Conservation (phyloP, 1,140 invertebrate genomes). For the Drosophila oshimai region DNA sequence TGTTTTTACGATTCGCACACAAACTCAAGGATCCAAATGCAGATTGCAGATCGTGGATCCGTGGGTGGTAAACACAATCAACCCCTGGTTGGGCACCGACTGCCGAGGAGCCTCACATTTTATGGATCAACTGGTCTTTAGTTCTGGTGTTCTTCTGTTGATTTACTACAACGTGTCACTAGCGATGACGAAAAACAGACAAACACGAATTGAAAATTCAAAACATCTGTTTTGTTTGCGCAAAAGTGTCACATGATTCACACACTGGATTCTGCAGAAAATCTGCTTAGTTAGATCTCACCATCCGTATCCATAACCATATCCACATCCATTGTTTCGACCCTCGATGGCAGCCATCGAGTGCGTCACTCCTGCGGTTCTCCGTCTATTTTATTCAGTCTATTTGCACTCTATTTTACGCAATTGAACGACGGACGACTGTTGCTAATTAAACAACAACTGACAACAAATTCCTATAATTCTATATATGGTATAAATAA, state of each 20-base stretch:
- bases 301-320: neutral
- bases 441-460: slow-evolving; percentile 34
- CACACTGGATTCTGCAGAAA: neutral
- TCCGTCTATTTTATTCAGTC: neutral
- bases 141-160: neutral
- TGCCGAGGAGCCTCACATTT: neutral
- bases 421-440: slow-evolving; percentile 17
- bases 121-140: neutral
- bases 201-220: neutral
- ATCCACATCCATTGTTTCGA: neutral
- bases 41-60: neutral
- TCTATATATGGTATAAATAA: neutral
- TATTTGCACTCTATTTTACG: slow-evolving; percentile 50
- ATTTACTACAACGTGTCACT: neutral
- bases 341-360: neutral
- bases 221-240: slow-evolving; percentile 11
- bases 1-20: slow-evolving; percentile 9
- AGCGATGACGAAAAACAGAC: neutral
- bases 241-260: slow-evolving; percentile 2
- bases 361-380: slow-evolving; percentile 42
- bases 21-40: neutral
- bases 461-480: neutral
- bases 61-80: neutral
- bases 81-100: neutral
- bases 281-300: neutral